Evolutionary conservation across 2,797 vertebrate genomes (phyloP), one percentile per base, ranked within the genome.

Genomic region (Pyrrhura leucotis): DNA sequence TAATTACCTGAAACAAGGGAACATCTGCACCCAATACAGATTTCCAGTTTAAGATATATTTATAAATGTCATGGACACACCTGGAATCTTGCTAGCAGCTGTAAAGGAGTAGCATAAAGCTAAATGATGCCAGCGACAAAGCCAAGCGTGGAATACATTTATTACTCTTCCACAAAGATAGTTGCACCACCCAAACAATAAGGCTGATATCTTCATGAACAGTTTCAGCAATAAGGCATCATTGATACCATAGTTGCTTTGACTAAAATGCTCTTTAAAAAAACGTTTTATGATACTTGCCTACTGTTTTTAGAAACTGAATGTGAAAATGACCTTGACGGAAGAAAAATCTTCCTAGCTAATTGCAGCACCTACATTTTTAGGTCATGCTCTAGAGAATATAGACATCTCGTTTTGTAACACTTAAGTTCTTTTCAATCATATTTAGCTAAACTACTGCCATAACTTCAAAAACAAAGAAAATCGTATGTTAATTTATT

Each of bases 401-500:
- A 96, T 5, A 87, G 44, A 71, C 69, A 26, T 72, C 71, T 67
- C 75, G 51, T 67, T 91, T 95, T 91, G 59, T 35, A 94, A 72
- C 50, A 89, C 59, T 92, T 83, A 90, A 90, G n/a, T 86, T 95
- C 48, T 91, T 93, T 95, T 96, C 85, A 93, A 72, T 93, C 61
- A 56, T 77, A 75, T 93, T 92, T 96, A 95, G 77, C 21, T 83
- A 92, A 96, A 97, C 90, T 88, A 78, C 73, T 96, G 80, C 56
- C 54, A 66, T 42, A 89, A 53, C 72, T 95, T 97, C 93, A 97
- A 96, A 96, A 54, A 71, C 54, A 95, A 94, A 90, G 68, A 95
- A 97, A 96, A 95, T 86, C 2, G 8, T 77, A 96, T 96, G 92
- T 53, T 97, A 97, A 98, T 97, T 97, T 98, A 97, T 97, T 97